Evolutionary conservation across 2,797 vertebrate genomes (phyloP), one percentile per base, ranked within the genome.

Genomic region (Takifugu ocellatus): DNA sequence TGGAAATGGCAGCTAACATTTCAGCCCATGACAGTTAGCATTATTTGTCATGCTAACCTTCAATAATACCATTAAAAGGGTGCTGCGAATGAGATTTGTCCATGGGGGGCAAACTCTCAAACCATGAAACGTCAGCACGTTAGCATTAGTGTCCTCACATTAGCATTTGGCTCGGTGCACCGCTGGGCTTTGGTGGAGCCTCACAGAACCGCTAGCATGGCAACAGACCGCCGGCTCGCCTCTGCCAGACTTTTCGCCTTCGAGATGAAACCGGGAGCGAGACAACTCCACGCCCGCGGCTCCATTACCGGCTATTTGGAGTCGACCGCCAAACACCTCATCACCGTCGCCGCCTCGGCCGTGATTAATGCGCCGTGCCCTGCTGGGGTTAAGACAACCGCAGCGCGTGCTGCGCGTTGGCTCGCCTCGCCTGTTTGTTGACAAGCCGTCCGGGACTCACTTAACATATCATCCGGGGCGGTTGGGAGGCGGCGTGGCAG

Each of bases 331-430:
- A 72, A 85, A 88, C 88, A 90, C 89, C 84, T 90, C 87, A 88
- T 90, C 86, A 88, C 84, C 72, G 61, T 78, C 66, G 59, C 61
- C 31, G 63, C 63, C 79, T 63, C 74, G 70, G 66, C 69, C 55
- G 67, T 90, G 89, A 91, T 91, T 77, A 86, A 91, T 90, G 87
- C 59, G 59, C 60, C 54, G 45, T 83, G 82, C 82, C 88, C 83
- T 79, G 51, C 50, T 61, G 72, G 84, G 89, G 89, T 90, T 88
- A 89, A 84, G 81, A 80, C 76, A 87, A 86, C 86, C 78, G 45
- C 86, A 85, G 67, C 69, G 62, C 36, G 31, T 49, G 66, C 63
- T 68, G 21, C 82, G 88, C 82, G 84, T 82, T 81, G 80, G 74
- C 79, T 77, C 77, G 77, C 66, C 66, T 65, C 51, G 73, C 26